Conservation (phyloP, 2,888 invertebrate genomes). For the Nasonovia ribisnigri region DNA sequence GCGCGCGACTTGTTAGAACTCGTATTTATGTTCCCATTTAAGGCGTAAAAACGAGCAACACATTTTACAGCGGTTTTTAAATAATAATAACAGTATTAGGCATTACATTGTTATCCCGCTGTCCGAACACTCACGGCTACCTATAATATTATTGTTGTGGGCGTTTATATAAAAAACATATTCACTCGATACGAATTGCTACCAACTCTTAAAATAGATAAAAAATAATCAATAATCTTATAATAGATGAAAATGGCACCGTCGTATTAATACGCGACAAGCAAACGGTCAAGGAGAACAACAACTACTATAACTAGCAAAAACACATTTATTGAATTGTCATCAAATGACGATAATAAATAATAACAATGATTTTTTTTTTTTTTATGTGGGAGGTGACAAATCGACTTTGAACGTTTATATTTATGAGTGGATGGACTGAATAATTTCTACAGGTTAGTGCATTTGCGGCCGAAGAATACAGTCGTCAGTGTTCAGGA, state of each 20-base stretch:
- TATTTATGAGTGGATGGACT: background rate
- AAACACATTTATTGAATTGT: background rate
- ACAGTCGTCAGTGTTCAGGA: background rate
- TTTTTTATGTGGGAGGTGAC: background rate
- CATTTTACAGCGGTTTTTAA: background rate
- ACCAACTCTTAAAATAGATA: background rate
- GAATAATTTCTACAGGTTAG: background rate
- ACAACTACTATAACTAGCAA: background rate
- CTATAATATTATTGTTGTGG: background rate
- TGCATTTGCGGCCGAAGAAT: background rate
- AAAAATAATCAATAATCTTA: background rate
- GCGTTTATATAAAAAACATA: background rate
- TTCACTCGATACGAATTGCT: background rate
- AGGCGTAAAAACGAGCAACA: background rate
- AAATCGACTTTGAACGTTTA: background rate
- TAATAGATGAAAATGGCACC: background rate
- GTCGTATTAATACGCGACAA: background rate
- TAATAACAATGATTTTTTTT: background rate
- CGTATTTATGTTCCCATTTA: background rate
- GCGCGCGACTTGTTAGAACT: background rate
- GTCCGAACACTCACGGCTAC: background rate
- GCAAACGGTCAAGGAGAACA: constrained; percentile 2
- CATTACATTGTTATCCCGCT: background rate
- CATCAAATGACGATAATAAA: background rate
- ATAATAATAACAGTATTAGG: background rate